Percentiles rank a stretch among this genome's conserved stretches.
These are phyloP conservation scores for Phenganax subtilis DNA, from an alignment of 92 coral and sea anemone genomes.

Conservation along the genomic window DNA sequence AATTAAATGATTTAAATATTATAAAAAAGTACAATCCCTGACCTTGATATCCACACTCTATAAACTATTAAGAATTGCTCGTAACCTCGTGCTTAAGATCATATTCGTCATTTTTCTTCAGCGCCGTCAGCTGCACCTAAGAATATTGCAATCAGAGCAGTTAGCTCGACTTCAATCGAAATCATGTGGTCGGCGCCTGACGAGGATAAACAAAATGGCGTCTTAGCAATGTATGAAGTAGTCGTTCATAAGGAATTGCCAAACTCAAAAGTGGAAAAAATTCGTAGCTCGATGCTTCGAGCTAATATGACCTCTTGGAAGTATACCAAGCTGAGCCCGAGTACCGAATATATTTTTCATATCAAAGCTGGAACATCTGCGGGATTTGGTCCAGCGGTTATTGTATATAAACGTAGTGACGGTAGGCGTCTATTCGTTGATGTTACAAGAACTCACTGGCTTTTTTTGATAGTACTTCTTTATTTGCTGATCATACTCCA, in stretches of 20 bases:
- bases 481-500: too few relatives aligned
- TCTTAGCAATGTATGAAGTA: constrained; percentile 27
- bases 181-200: constrained; percentile 28
- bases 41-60: too few relatives aligned
- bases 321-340: constrained; percentile 1
- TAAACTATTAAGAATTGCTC: too few relatives aligned
- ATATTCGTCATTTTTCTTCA: background rate
- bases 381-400: constrained; percentile 34
- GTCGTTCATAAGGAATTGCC: background rate
- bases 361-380: constrained; percentile 28
- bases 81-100: background rate
- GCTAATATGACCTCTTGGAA: constrained; percentile 14
- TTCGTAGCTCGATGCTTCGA: constrained; percentile 8
- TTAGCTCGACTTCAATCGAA: constrained; percentile 9
- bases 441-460: too few relatives aligned
- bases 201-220: constrained; percentile 10
- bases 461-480: too few relatives aligned
- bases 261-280: constrained; percentile 2
- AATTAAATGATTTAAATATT: too few relatives aligned
- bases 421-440: background rate
- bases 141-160: background rate
- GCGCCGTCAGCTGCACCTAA: constrained; percentile 15
- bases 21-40: too few relatives aligned
- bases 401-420: constrained; percentile 18
- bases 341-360: constrained; percentile 19